phyloP scores from a whole-genome alignment of 2,888 invertebrate genomes.

The Labia minor region DNA sequence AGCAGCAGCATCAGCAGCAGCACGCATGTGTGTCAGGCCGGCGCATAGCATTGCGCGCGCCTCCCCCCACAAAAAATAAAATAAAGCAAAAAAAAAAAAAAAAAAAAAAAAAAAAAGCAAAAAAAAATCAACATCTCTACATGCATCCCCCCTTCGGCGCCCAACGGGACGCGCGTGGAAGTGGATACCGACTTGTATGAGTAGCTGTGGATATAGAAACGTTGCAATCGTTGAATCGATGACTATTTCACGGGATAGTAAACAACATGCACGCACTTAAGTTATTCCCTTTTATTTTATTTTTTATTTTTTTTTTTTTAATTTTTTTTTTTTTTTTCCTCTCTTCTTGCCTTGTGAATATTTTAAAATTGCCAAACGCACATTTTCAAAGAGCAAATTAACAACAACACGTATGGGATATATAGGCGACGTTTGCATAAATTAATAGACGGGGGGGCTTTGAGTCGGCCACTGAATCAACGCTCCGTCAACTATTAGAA shows the following conservation, averaged over 20 bases:
- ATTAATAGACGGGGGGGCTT: no score
- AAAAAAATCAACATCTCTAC: not conserved
- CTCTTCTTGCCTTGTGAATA: no score
- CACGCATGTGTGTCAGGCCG: constrained; percentile 13
- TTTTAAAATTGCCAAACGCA: not conserved
- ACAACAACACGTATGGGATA: not conserved
- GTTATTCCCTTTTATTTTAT: not conserved
- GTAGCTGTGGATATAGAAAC: not conserved
- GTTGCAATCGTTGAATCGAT: constrained; percentile 13
- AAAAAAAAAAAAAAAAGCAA: not conserved
- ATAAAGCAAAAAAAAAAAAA: not conserved
- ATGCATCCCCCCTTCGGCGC: not conserved
- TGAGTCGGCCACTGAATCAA: no score
- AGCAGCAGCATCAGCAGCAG: no score
- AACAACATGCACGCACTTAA: not conserved
- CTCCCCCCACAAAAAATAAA: not conserved
- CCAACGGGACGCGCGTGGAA: not conserved
- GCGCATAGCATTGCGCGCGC: not conserved
- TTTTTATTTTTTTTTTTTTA: not conserved
- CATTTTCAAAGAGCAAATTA: not conserved
- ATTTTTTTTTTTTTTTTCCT: not conserved
- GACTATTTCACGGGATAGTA: constrained; percentile 13
- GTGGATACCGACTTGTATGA: no score
- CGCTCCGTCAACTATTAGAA: no score
- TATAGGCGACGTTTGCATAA: no score